Conservation (phyloP, 2,888 invertebrate species). For the Cheilosia grossa region DNA sequence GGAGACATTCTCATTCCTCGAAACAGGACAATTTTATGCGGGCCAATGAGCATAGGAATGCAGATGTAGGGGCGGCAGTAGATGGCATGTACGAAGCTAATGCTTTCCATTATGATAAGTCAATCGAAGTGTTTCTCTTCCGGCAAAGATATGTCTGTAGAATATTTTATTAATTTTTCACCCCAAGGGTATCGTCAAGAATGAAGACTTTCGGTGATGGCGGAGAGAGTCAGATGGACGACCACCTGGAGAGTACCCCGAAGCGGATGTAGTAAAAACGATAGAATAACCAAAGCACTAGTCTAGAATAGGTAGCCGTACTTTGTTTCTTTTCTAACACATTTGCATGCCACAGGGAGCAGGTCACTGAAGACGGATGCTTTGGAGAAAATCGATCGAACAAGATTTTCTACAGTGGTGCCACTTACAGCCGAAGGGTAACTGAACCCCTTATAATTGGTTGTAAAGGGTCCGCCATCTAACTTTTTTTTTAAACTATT, state of each 20-base stretch:
- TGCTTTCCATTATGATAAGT: constrained; percentile 15
- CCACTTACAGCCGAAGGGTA: not conserved
- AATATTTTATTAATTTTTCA: constrained; percentile 30
- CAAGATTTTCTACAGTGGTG: constrained; percentile 1
- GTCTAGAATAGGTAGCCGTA: not conserved
- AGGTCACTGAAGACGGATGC: constrained; percentile 14
- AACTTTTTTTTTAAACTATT: no score
- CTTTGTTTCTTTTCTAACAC: not conserved
- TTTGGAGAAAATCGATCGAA: not conserved
- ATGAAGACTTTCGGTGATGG: not conserved
- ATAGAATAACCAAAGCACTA: not conserved
- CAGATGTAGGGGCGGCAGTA: constrained; percentile 1
- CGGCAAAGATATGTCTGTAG: constrained; percentile 26
- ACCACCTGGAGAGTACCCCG: constrained; percentile 16
- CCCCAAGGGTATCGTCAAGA: constrained; percentile 24
- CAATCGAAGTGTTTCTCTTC: constrained; percentile 1
- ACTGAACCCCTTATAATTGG: not conserved
- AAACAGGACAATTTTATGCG: constrained; percentile 6
- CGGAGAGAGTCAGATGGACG: not conserved
- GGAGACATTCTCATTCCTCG: not conserved
- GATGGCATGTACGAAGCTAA: not conserved
- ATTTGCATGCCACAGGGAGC: constrained; percentile 8
- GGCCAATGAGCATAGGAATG: constrained; percentile 40
- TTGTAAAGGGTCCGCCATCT: no score
- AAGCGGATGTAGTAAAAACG: constrained; percentile 22